Conservation (phyloP, 2,113 vertebrate genomes). For the Actenoides hombroni region DNA sequence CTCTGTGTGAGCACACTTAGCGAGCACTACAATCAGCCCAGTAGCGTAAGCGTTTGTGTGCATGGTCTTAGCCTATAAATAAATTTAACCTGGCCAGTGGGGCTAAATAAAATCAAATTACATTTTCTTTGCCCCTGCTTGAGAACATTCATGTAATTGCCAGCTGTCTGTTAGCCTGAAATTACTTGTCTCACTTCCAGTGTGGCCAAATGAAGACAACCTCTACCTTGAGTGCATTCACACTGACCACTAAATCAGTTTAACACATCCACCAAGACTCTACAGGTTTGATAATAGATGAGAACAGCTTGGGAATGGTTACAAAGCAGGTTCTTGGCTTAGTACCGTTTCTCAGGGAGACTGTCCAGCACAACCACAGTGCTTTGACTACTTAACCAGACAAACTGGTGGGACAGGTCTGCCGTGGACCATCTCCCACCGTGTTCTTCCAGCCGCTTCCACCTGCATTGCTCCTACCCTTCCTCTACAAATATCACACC, state of each 20-base stretch:
- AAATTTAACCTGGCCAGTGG: not conserved
- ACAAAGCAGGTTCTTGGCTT: not conserved
- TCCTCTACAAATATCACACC: accelerated
- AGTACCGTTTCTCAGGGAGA: not conserved
- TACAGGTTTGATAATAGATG: not conserved
- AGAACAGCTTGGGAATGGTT: not conserved
- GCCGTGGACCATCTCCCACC: not conserved
- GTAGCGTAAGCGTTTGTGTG: not conserved
- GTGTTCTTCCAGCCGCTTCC: accelerated
- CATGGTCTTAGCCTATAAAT: not conserved
- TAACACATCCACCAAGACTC: not conserved
- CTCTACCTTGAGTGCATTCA: not conserved
- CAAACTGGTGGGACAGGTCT: not conserved
- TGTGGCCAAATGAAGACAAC: not conserved
- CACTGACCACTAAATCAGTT: not conserved
- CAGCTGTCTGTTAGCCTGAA: not conserved
- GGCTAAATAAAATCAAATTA: not conserved
- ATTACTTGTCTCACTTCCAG: not conserved
- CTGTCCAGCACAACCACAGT: not conserved
- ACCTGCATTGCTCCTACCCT: not conserved
- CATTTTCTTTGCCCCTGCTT: not conserved
- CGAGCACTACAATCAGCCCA: not conserved
- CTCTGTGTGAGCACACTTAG: not conserved
- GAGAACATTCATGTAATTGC: not conserved
- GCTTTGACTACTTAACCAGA: not conserved